Evolutionary conservation across 2,888 invertebrate species (phyloP).

Genomic region (Fabriciana adippe): DNA sequence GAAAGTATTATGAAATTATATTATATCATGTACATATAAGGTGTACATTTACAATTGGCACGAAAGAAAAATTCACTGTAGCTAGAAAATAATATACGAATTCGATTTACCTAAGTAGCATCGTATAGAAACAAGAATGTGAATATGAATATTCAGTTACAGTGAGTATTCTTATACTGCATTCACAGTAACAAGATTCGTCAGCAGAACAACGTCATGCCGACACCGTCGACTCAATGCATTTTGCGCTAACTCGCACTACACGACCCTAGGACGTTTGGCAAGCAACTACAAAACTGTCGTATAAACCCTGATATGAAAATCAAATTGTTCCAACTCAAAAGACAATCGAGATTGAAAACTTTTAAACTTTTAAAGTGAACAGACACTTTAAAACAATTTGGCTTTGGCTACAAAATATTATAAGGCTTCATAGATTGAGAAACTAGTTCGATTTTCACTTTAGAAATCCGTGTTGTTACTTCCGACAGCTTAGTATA

Average conservation of each 20-base stretch:
- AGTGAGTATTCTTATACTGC: constrained; percentile 62
- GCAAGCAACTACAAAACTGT: constrained; percentile 47
- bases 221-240: constrained; percentile 46
- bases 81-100: no score
- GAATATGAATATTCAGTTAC: constrained; percentile 75
- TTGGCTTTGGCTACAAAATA: constrained; percentile 34
- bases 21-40: no score
- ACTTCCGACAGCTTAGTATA: constrained; percentile 57
- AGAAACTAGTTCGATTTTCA: constrained; percentile 30
- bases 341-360: constrained; percentile 39
- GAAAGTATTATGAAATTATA: no score
- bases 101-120: constrained; percentile 48
- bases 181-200: constrained; percentile 77
- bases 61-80: no score
- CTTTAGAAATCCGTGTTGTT: constrained; percentile 38
- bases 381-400: constrained; percentile 29
- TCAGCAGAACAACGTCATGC: constrained; percentile 64
- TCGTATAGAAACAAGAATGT: constrained; percentile 54
- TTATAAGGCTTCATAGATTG: constrained; percentile 31
- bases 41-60: no score
- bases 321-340: constrained; percentile 41
- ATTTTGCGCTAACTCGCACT: constrained; percentile 61
- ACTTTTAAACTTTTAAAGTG: constrained; percentile 29
- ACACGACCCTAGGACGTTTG: constrained; percentile 50
- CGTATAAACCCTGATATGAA: constrained; percentile 39